Conservation (phyloP, 2,888 invertebrate species). For the Eulithis prunata region DNA sequence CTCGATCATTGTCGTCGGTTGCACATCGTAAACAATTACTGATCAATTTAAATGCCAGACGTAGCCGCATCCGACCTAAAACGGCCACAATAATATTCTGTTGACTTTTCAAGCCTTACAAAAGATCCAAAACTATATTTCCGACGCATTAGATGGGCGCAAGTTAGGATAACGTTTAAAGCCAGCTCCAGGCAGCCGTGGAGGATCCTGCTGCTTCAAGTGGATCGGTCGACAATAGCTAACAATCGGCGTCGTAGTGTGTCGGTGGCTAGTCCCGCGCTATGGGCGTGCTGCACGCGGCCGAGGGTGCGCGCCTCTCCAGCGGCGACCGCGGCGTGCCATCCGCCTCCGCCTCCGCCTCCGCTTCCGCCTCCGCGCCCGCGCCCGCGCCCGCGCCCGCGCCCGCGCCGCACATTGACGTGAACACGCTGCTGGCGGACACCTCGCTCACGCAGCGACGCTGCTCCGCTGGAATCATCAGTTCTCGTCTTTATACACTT, state of each 20-base stretch:
- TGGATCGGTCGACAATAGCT: too few relatives aligned
- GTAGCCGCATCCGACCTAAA: neutral
- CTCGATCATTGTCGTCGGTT: neutral
- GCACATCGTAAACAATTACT: neutral
- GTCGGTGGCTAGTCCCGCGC: conserved; percentile 58
- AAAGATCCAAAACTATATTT: conserved; percentile 1
- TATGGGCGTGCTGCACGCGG: conserved; percentile 77
- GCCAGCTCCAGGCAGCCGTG: neutral
- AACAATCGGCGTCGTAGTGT: too few relatives aligned
- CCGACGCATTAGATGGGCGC: neutral
- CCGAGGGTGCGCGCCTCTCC: conserved; percentile 54
- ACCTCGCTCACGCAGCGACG: conserved; percentile 78
- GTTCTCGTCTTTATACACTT: neutral
- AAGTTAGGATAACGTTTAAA: neutral
- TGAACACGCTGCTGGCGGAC: conserved; percentile 69
- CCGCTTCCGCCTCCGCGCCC: conserved; percentile 27
- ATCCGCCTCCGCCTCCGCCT: conserved; percentile 21
- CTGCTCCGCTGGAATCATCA: conserved; percentile 70
- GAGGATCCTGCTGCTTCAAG: too few relatives aligned
- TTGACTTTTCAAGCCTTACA: conserved; percentile 29
- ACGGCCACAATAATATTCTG: conserved; percentile 1
- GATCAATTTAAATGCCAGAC: neutral
- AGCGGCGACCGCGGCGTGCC: conserved; percentile 45
- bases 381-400: conserved; percentile 31
- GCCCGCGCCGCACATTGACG: conserved; percentile 59